Evolutionary conservation across 1,140 invertebrate species (phyloP).

Genomic region (Arion vulgaris): DNA sequence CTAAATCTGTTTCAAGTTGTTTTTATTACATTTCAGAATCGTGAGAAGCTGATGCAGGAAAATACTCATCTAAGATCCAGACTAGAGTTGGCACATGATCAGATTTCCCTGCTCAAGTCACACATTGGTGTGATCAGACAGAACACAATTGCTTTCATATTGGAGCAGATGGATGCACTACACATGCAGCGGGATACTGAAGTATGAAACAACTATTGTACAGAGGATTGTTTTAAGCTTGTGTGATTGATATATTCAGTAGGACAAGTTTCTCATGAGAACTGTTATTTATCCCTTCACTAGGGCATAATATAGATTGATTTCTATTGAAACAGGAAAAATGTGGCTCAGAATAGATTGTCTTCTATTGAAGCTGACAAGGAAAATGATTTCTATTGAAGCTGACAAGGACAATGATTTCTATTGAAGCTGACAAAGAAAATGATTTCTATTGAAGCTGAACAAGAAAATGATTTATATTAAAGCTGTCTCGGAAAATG

Average conservation of each 20-base stretch:
- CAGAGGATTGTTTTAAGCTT: background rate
- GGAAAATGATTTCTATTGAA: no score
- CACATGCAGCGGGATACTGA: slow-evolving; percentile 71
- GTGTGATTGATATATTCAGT: background rate
- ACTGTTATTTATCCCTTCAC: background rate
- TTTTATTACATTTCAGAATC: slow-evolving; percentile 56
- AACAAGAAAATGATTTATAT: no score
- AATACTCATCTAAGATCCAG: slow-evolving; percentile 60
- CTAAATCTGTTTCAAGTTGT: background rate
- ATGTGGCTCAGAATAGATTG: no score
- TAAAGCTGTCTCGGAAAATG: no score
- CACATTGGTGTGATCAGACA: slow-evolving; percentile 69
- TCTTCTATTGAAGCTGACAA: no score
- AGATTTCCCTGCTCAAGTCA: slow-evolving; percentile 64
- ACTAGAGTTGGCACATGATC: slow-evolving; percentile 61
- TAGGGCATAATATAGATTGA: no score
- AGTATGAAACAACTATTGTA: slow-evolving; percentile 55
- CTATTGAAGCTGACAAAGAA: no score
- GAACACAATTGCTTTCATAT: slow-evolving; percentile 71
- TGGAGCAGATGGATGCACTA: slow-evolving; percentile 72
- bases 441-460: no score
- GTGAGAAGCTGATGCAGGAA: slow-evolving; percentile 68
- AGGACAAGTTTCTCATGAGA: background rate
- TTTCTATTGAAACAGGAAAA: no score
- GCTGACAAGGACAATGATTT: no score